Base-by-base conservation (phyloP, 1,140 invertebrate species). In the Cherax quadricarinatus region DNA sequence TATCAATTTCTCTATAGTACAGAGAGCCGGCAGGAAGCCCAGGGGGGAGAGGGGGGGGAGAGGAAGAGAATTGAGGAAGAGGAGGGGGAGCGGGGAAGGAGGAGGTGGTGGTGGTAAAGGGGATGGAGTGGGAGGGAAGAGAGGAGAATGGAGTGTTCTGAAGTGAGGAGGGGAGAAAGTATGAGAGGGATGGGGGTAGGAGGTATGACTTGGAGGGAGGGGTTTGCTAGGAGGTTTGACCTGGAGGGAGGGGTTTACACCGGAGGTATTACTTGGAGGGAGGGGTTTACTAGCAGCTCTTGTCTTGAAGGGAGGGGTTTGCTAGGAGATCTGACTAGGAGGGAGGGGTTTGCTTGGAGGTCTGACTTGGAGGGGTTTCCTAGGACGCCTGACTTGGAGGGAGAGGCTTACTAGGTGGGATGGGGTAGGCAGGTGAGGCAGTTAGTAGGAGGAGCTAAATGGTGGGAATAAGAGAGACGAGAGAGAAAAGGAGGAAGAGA, bases 1-100 rank as follows among this genome's bases (percentile, higher is more conserved):
- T 79, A 89, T 89, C 88, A 89, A 83, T 89, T 83, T 89, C 81
- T 82, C 73, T 16, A 49, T 53, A 88, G 49, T 53, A 9, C 78
- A 48, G 75, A 60, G 24, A 86, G 83, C 24, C 66, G 51, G 66
- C 66, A 73, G 81, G 70, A 78, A 73, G 88, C 73, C 14, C 30
- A 60, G 80, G 24, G 53, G 53, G 81, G 62, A 83, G 60, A 30
- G 41, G 51, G 80, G 80, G 51, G n/a, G 24, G n/a, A 30, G 51
- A 73, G 30, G 10, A 21, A 62, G n/a, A 53, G 48, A 57, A 30
- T 14, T 51, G 49, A 16, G 60, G 66, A 57, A 48, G n/a, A 41
- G 51, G 9, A 30, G 10, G 60, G 3, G 14, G 30, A 57, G 48
- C 12, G 48, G 30, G 66, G 82, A 75, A 41, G 89, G 70, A 82